Conservation (phyloP, 2,113 vertebrate species). For the Xyliphius kryptos region DNA sequence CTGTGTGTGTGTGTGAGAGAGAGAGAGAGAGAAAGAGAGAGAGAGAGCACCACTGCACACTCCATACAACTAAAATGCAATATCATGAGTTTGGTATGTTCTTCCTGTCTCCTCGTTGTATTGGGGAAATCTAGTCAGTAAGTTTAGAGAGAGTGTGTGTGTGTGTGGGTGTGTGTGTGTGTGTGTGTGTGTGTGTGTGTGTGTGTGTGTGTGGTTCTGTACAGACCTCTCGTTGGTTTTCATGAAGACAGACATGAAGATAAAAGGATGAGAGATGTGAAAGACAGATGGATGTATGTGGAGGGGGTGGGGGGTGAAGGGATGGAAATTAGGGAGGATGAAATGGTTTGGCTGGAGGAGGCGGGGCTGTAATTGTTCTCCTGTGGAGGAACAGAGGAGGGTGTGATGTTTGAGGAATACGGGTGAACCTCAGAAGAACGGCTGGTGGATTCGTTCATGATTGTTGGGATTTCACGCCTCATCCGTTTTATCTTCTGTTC, state of each 20-base stretch:
- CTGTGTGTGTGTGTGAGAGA: background rate
- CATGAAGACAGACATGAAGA: conserved; percentile 11
- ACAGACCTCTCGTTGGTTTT: background rate
- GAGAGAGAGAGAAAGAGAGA: background rate
- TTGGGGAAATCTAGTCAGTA: conserved; percentile 24
- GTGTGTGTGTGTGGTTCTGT: conserved; percentile 10
- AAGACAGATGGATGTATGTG: background rate
- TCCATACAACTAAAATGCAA: too few relatives aligned
- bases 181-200: conserved; percentile 3
- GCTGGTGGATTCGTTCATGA: conserved; percentile 20
- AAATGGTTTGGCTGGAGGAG: conserved; percentile 25
- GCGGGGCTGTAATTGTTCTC: conserved; percentile 70
- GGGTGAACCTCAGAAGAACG: conserved; percentile 60
- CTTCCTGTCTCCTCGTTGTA: too few relatives aligned
- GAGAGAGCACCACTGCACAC: background rate
- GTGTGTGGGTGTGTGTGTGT: conserved; percentile 1
- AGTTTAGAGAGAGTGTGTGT: background rate
- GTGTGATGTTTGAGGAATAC: conserved; percentile 66
- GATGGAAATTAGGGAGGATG: conserved; percentile 25
- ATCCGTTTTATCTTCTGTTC: background rate
- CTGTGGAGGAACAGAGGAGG: conserved; percentile 67
- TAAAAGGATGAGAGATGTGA: conserved; percentile 18
- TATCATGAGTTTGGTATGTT: too few relatives aligned
- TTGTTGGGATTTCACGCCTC: conserved; percentile 14
- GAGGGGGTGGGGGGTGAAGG: background rate